Base-by-base conservation (phyloP, 2,113 vertebrate species). In the Pangasianodon gigas region DNA sequence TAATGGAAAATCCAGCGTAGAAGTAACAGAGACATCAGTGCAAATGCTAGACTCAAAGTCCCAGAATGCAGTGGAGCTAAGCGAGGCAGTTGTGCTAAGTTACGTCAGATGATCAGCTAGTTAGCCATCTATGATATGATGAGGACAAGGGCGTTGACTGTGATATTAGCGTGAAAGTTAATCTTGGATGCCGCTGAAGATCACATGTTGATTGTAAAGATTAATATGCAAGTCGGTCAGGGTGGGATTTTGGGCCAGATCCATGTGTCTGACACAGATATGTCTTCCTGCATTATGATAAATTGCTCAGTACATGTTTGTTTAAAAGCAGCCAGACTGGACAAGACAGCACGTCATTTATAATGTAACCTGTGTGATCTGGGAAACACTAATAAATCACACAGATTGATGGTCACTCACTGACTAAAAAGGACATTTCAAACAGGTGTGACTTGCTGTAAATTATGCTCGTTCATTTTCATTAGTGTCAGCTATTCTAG, bases 11-110 rank as follows among this genome's bases (percentile, higher is more conserved):
- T 16, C 26, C 67, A 32, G 1, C 1, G 0, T 32, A 32, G 69
- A n/a, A 6, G 10, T 6, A 41, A 6, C 0, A 0, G 16, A 37
- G 21, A 2, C 0, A 5, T 26, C n/a, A 7, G n/a, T 69, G 14
- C n/a, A 69, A 16, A 69, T 6, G 11, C 67, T 69, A n/a, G n/a
- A 69, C 11, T 67, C 67, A 37, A n/a, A 6, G 67, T 69, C 4
- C 14, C 16, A 74, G 16, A 74, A 19, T 16, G n/a, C n/a, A 75
- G 71, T 44, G 71, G 19, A 41, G 32, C 16, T 37, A 6, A 6
- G 7, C 16, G 37, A 41, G 18, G 2, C 74, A 46, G 69, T 74
- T 44, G 41, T 75, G 37, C 7, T 19, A 75, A 44, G 37, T 77
- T 44, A 46, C 9, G 1, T 29, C 24, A 51, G 46, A 51, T 77